Base-by-base conservation (phyloP, 2,113 vertebrate species). In the Ochotona curzoniae region DNA sequence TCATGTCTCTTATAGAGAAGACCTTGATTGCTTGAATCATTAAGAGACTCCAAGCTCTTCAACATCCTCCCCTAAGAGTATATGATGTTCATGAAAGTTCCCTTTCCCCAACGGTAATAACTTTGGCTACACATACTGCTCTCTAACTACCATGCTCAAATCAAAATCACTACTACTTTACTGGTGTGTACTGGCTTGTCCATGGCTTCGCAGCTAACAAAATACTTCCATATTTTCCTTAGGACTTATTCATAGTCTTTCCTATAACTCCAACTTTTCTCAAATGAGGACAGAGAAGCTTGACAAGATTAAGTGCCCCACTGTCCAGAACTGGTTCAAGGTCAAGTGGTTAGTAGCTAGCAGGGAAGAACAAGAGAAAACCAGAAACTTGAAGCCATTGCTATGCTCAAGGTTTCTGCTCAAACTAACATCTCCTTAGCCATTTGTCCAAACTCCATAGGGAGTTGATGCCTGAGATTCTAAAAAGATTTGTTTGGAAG, bases 221-320 rank as follows among this genome's bases (percentile, higher is more conserved):
- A n/a, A 32, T 61, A 3, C 47, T 89, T 80, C 49, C 44, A 38
- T 8, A 81, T 28, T 61, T 91, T 71, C 61, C n/a, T 12, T 47
- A 54, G 18, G 26, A 84, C 60, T 32, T 88, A 49, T 35, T 94
- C 51, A 38, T 12, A 38, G 60, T 70, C 74, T 9, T 47, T 85
- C 30, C 38, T 90, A 54, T 70, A 91, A 38, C 21, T 67, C 64
- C 67, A 71, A 70, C 38, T 32, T 92, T 91, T 86, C 92, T 83
- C 47, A 71, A 64, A 49, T 80, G 64, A 80, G 60, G 25, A 28
- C 69, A 26, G 21, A 20, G 20, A 80, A 85, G 2, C 13, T 57
- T 51, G 35, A 5, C 25, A 49, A 87, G 8, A 9, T 83, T 75
- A 57, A 7, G 15, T 47, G 28, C 35, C 2, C 8, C 54, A 92